These are phyloP conservation scores for Chlorospingus semifuscus DNA, from an alignment of 2,797 vertebrate genomes.

Conservation along the genomic window DNA sequence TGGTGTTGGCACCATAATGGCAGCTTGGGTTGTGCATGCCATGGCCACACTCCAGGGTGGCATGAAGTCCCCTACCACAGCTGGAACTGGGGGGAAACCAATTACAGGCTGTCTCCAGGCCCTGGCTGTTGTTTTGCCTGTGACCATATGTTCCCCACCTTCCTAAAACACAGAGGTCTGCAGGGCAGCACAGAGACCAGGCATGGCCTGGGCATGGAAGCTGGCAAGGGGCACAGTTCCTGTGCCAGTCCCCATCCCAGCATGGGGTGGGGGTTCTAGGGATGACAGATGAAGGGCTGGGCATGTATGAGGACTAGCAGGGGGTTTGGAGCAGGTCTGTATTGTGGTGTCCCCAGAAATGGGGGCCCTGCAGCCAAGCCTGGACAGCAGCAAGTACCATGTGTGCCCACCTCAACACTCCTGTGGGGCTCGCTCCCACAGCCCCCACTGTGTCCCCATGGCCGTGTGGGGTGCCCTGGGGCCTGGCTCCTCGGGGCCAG, in stretches of 20 bases:
- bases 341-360: neutral
- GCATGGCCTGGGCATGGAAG: neutral
- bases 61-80: neutral
- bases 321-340: accelerated
- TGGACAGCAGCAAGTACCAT: neutral
- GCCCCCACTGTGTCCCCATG: accelerated
- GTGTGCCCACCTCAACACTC: accelerated
- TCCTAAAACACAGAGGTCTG: neutral
- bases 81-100: neutral
- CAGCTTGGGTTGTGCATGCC: neutral
- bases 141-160: neutral
- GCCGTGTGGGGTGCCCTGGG: neutral
- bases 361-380: neutral
- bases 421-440: neutral
- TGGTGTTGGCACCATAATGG: neutral
- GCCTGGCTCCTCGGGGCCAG: neutral
- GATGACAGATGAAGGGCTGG: neutral
- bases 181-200: neutral
- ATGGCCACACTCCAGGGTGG: neutral
- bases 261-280: neutral
- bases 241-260: no score
- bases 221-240: neutral
- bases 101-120: neutral
- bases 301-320: neutral
- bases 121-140: neutral